Conservation (phyloP, 2,888 invertebrate genomes). For the Synergus gifuensis region DNA sequence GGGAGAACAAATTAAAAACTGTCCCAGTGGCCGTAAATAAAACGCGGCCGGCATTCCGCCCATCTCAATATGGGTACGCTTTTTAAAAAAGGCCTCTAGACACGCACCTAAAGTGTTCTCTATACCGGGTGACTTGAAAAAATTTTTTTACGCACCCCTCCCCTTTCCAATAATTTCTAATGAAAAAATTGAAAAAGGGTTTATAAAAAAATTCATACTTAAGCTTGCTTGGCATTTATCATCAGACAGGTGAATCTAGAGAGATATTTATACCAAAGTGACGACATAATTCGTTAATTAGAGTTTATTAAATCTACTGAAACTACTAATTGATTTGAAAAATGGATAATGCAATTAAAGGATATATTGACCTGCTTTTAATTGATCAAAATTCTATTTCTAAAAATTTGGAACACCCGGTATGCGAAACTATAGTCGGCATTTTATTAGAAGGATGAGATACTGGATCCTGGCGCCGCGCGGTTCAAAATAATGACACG, state of each 20-base stretch:
- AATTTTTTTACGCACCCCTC: too few species aligned
- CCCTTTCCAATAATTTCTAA: too few species aligned
- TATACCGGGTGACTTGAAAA: constrained; percentile 67
- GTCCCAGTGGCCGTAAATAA: constrained; percentile 78
- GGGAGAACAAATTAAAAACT: constrained; percentile 78
- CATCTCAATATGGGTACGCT: constrained; percentile 68
- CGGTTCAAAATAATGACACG: constrained; percentile 76
- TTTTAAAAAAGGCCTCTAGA: constrained; percentile 71
- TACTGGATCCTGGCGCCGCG: constrained; percentile 75
- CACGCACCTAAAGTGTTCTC: constrained; percentile 71
- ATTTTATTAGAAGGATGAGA: constrained; percentile 72
- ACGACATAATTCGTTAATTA: background rate
- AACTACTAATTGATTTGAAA: background rate
- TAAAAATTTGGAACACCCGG: constrained; percentile 63
- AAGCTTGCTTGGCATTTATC: background rate
- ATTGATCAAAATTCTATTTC: background rate
- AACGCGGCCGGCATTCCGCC: constrained; percentile 74
- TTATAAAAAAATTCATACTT: constrained; percentile 21
- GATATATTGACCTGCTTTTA: background rate
- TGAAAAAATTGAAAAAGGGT: too few species aligned
- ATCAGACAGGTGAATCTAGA: background rate
- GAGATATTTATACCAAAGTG: background rate
- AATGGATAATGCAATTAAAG: too few species aligned
- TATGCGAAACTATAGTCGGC: constrained; percentile 62
- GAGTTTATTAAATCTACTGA: background rate